phyloP scores from a whole-genome alignment of 2,797 vertebrate species.

The Parotocinclus haroldoi region DNA sequence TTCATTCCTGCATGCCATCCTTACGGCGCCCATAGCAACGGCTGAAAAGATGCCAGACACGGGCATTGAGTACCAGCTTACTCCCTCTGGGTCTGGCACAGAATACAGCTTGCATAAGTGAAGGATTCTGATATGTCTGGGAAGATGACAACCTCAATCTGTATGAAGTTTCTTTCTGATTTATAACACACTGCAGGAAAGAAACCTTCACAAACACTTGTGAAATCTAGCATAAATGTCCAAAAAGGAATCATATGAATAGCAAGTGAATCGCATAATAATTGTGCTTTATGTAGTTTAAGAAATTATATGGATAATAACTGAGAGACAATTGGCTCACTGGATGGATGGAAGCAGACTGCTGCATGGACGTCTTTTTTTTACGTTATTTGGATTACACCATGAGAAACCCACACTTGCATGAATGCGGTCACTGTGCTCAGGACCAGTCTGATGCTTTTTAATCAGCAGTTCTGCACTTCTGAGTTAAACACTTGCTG shows the following conservation, averaged over 20 bases:
- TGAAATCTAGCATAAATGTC: background rate
- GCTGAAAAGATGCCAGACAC: slow-evolving; percentile 59
- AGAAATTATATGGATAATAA: background rate
- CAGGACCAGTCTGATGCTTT: slow-evolving; percentile 5
- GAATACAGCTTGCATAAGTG: slow-evolving; percentile 30
- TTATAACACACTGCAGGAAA: background rate
- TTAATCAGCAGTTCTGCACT: slow-evolving; percentile 10
- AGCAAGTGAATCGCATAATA: background rate
- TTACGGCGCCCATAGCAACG: slow-evolving; percentile 77
- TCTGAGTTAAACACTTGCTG: slow-evolving; percentile 12
- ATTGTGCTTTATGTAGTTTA: background rate
- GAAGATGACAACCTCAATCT: slow-evolving; percentile 24
- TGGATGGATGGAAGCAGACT: slow-evolving; percentile 62
- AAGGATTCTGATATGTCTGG: slow-evolving; percentile 18
- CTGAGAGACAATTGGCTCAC: slow-evolving; percentile 58
- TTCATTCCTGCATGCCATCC: slow-evolving; percentile 63
- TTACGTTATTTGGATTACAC: slow-evolving; percentile 64
- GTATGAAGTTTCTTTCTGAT: slow-evolving; percentile 1
- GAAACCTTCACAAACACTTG: background rate
- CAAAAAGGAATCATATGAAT: background rate
- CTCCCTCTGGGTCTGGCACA: slow-evolving; percentile 24
- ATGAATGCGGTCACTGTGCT: slow-evolving; percentile 55
- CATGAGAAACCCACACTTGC: slow-evolving; percentile 61
- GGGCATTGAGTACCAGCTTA: slow-evolving; percentile 57
- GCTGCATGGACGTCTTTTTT: slow-evolving; percentile 60